phyloP scores from a whole-genome alignment of 2,797 vertebrate genomes.

The Lagodon rhomboides region DNA sequence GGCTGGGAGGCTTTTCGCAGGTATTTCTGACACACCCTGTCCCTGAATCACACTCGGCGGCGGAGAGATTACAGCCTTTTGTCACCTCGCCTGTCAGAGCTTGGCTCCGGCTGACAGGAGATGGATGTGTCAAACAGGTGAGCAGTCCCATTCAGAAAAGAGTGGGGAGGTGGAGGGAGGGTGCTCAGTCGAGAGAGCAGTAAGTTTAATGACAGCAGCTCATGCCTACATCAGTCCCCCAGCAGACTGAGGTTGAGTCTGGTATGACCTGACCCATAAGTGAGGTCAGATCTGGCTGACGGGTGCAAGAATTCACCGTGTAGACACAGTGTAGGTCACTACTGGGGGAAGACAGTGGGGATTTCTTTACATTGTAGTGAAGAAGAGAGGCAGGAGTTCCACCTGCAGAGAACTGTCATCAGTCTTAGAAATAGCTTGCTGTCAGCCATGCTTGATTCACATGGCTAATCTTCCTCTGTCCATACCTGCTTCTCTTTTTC shows the following conservation, averaged over 20 bases:
- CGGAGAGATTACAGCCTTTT: slow-evolving; percentile 84
- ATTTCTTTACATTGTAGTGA: slow-evolving; percentile 46
- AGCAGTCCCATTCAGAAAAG: slow-evolving; percentile 64
- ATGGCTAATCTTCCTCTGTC: slow-evolving; percentile 73
- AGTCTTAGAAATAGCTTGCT: slow-evolving; percentile 63
- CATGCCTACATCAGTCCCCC: slow-evolving; percentile 8
- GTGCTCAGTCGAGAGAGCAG: slow-evolving; percentile 33
- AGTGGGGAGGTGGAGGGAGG: not conserved
- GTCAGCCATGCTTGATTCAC: slow-evolving; percentile 79
- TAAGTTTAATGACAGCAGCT: slow-evolving; percentile 54
- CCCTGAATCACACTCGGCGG: slow-evolving; percentile 72
- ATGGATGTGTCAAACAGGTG: slow-evolving; percentile 76
- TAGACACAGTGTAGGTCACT: slow-evolving; percentile 35
- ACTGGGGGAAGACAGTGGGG: slow-evolving; percentile 9
- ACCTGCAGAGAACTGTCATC: slow-evolving; percentile 81
- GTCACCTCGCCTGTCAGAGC: slow-evolving; percentile 81
- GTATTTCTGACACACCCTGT: slow-evolving; percentile 82
- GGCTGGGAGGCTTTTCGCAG: slow-evolving; percentile 72
- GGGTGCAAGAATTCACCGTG: slow-evolving; percentile 14
- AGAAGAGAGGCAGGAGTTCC: slow-evolving; percentile 55
- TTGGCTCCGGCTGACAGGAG: slow-evolving; percentile 64
- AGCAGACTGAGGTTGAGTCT: slow-evolving; percentile 3
- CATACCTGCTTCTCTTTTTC: slow-evolving; percentile 56
- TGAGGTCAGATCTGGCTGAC: slow-evolving; percentile 26
- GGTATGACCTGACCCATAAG: slow-evolving; percentile 17